Conservation (phyloP, 2,113 vertebrate genomes). For the Ranitomeya variabilis region DNA sequence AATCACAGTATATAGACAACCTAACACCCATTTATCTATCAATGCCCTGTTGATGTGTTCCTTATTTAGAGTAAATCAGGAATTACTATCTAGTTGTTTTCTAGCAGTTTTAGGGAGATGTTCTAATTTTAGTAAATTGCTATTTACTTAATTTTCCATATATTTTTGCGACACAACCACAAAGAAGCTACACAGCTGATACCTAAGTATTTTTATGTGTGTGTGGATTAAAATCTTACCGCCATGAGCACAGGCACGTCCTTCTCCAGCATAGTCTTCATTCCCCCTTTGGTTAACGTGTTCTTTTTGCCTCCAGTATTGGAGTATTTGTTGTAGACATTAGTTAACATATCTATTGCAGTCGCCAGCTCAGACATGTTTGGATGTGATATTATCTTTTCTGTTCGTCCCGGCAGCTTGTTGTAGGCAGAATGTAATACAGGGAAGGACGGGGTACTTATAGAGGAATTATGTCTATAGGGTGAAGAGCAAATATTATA, state of each 20-base stretch:
- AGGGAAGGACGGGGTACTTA: slow-evolving; percentile 41
- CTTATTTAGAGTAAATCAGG: too few relatives aligned
- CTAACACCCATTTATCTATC: too few relatives aligned
- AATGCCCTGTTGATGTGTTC: too few relatives aligned
- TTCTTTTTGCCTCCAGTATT: slow-evolving; percentile 45
- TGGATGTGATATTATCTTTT: background rate
- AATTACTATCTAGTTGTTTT: too few relatives aligned
- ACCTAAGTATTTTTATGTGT: background rate
- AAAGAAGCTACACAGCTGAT: background rate
- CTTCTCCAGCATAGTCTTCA: slow-evolving; percentile 73
- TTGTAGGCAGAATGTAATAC: background rate
- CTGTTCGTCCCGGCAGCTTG: background rate
- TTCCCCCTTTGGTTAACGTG: slow-evolving; percentile 70
- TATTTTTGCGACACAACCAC: too few relatives aligned
- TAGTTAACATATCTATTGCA: slow-evolving; percentile 63
- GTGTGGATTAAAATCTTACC: slow-evolving; percentile 64
- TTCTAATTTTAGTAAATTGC: too few relatives aligned
- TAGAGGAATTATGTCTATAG: background rate
- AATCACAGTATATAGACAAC: too few relatives aligned
- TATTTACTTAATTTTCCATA: too few relatives aligned
- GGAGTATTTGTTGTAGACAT: slow-evolving; percentile 71
- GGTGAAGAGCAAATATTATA: background rate
- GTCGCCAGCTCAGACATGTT: slow-evolving; percentile 72
- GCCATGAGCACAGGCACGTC: slow-evolving; percentile 72
- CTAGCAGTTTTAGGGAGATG: too few relatives aligned